phyloP scores from a whole-genome alignment of 1,140 invertebrate species.

The Drosophila nasuta region DNA sequence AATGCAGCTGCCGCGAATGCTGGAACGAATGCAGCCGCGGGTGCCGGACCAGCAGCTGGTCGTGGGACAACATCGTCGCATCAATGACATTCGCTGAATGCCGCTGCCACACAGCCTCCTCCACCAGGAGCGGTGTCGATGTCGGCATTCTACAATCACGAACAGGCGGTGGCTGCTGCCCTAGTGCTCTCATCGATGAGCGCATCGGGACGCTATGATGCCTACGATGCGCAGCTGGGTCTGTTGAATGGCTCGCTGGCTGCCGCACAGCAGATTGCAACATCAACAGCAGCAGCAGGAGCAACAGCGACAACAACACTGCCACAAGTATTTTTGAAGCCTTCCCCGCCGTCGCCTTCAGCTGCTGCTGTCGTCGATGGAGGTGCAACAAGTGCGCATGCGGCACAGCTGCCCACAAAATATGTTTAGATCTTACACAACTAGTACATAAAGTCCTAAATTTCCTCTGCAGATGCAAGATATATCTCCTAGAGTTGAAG shows the following conservation, averaged over 20 bases:
- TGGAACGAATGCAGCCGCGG: constrained; percentile 18
- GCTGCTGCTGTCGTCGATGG: constrained; percentile 29
- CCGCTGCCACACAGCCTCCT: constrained; percentile 45
- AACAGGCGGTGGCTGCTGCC: constrained; percentile 75
- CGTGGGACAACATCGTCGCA: constrained; percentile 41
- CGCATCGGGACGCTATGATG: constrained; percentile 60
- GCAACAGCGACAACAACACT: constrained; percentile 59
- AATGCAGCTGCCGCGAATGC: not conserved
- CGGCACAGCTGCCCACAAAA: constrained; percentile 66
- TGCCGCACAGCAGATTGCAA: constrained; percentile 9
- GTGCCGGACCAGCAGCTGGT: constrained; percentile 23
- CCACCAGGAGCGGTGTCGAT: constrained; percentile 46
- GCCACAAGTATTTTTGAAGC: constrained; percentile 83
- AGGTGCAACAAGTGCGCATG: constrained; percentile 28
- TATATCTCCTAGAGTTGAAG: constrained; percentile 29
- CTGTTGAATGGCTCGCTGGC: constrained; percentile 35
- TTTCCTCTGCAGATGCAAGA: constrained; percentile 5
- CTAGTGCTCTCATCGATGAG: constrained; percentile 78
- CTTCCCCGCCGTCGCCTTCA: constrained; percentile 67
- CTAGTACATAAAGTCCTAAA: constrained; percentile 38
- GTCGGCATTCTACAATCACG: constrained; percentile 80
- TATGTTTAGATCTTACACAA: constrained; percentile 51
- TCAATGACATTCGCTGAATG: constrained; percentile 76
- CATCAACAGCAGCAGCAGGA: not conserved
- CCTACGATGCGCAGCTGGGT: constrained; percentile 46